phyloP scores from a whole-genome alignment of 2,888 invertebrate genomes.

The Leptarthrus brevirostris region DNA sequence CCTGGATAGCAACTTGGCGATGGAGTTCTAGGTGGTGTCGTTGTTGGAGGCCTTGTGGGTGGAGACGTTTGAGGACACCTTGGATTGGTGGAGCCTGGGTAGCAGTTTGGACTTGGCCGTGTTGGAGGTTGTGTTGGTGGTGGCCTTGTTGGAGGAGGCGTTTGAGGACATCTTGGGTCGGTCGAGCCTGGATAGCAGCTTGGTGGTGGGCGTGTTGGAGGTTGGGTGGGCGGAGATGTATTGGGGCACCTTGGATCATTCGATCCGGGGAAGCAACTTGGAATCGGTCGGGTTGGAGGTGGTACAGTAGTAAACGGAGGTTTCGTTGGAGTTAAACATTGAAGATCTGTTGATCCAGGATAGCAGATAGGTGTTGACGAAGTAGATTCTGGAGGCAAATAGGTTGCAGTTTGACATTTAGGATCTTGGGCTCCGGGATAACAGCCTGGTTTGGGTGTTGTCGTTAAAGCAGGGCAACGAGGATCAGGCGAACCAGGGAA shows the following conservation, averaged over 20 bases:
- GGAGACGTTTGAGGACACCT: constrained; percentile 57
- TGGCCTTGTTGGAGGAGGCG: constrained; percentile 52
- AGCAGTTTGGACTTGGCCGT: constrained; percentile 55
- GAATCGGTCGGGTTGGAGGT: constrained; percentile 44
- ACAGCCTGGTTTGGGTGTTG: constrained; percentile 58
- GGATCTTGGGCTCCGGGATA: constrained; percentile 63
- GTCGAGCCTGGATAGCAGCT: constrained; percentile 57
- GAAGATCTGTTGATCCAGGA: constrained; percentile 64
- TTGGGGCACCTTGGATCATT: constrained; percentile 64
- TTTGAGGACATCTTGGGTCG: constrained; percentile 61
- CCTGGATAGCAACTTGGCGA: constrained; percentile 61
- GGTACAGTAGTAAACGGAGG: constrained; percentile 55
- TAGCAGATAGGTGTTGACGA: constrained; percentile 63
- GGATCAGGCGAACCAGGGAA: constrained; percentile 64
- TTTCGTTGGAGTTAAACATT: constrained; percentile 59
- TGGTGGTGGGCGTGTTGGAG: constrained; percentile 55
- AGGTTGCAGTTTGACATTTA: constrained; percentile 62
- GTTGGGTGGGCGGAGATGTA: constrained; percentile 56
- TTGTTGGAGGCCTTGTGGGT: constrained; percentile 56
- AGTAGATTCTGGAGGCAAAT: constrained; percentile 59
- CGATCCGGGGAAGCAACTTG: constrained; percentile 66
- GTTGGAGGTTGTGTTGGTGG: neutral
- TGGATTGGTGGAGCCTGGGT: constrained; percentile 60
- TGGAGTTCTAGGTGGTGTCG: constrained; percentile 57
- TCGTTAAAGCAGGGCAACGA: constrained; percentile 58